Base-by-base conservation (phyloP, 2,113 vertebrate genomes). In the Labeo rohita region DNA sequence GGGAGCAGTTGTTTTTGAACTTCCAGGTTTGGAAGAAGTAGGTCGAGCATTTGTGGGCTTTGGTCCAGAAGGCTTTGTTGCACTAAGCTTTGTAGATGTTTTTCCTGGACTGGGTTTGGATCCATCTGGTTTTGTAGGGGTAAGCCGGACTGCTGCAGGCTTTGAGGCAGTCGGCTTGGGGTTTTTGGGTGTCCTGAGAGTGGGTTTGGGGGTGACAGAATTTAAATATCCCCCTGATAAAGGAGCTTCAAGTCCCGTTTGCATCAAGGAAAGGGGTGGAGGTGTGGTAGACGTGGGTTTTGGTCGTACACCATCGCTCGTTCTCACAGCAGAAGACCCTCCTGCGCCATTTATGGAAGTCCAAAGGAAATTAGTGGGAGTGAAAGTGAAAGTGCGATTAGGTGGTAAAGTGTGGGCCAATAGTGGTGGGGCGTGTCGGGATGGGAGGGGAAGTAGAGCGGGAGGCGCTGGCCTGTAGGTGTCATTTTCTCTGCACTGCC, bases 401-500 rank as follows among this genome's bases (percentile, higher is more conserved):
- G 90, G 92, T 81, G 66, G 94, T 92, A 88, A 90, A 87, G 54
- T 93, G 91, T 90, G 92, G 92, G 52, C 56, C 18, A 52, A 61
- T 68, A 65, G 63, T 61, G 87, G 85, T 52, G 79, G 70, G 85
- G 52, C 9, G 0, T 83, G 70, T 16, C 49, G 80, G n/a, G 95
- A 93, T 83, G 97, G 90, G 72, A 93, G 89, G 13, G 95, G 97
- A 49, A 96, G 85, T 49, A 96, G 90, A 1, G 95, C 70, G 0
- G 95, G 93, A 86, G 97, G 91, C 80, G 93, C 96, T 12, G 96
- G 96, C 95, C 95, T 93, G 89, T 96, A 95, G 0, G 91, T 93
- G 59, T 96, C 96, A 15, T 95, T 96, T 93, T 97, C 97, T 92
- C 96, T 96, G 93, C 98, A 99, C 91, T 97, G 97, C 93, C 96